These are phyloP conservation scores for Bostrychus sinensis DNA, from an alignment of 2,113 vertebrate species.

Conservation along the genomic window DNA sequence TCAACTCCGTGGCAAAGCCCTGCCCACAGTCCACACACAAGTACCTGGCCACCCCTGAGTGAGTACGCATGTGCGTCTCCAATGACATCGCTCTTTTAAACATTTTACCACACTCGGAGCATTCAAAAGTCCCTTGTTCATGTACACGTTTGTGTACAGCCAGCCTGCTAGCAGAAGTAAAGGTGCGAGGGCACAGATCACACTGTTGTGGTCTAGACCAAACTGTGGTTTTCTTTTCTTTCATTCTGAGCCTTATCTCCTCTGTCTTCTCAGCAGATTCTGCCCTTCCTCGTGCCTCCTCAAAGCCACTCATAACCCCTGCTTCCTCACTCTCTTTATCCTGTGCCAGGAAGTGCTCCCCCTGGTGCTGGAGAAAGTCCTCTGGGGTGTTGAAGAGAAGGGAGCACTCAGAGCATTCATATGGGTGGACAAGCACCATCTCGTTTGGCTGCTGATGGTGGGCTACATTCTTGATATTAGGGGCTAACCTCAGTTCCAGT, in stretches of 20 bases:
- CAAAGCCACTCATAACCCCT: conserved; percentile 75
- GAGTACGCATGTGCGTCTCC: conserved; percentile 87
- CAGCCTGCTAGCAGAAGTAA: conserved; percentile 86
- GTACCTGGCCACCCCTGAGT: conserved; percentile 87
- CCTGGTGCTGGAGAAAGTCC: conserved; percentile 91
- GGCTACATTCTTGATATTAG: conserved; percentile 24
- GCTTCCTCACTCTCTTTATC: conserved; percentile 84
- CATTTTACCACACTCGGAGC: conserved; percentile 85
- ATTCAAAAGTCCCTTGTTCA: conserved; percentile 86
- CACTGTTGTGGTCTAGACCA: conserved; percentile 68
- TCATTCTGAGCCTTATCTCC: conserved; percentile 36
- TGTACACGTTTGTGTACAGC: conserved; percentile 86
- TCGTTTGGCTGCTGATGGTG: conserved; percentile 57
- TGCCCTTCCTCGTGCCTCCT: conserved; percentile 79
- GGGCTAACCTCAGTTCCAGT: conserved; percentile 64
- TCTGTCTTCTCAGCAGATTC: conserved; percentile 47
- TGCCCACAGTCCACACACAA: conserved; percentile 90
- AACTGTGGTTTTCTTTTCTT: conserved; percentile 44
- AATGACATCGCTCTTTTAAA: conserved; percentile 88
- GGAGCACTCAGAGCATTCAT: conserved; percentile 89
- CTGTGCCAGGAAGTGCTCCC: conserved; percentile 86
- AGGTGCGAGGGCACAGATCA: conserved; percentile 81
- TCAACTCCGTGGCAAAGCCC: conserved; percentile 89
- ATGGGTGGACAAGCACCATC: conserved; percentile 83
- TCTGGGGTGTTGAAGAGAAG: conserved; percentile 87